Evolutionary conservation across 1,140 invertebrate species (phyloP).

Genomic region (Hydropsyche tenuis): DNA sequence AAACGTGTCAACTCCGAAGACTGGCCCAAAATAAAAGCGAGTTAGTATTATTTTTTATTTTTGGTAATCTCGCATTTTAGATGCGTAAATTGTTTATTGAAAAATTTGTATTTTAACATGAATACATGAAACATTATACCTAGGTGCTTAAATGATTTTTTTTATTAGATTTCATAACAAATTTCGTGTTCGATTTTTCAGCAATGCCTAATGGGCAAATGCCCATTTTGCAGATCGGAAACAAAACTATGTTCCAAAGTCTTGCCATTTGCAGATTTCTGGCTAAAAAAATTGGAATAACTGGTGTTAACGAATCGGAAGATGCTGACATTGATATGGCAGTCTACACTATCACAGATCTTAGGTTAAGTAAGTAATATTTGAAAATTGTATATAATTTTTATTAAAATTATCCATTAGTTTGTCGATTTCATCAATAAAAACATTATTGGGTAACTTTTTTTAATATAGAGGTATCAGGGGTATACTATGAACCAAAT

Average conservation of each 20-base stretch:
- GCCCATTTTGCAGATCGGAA: slow-evolving; percentile 72
- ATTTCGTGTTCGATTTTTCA: slow-evolving; percentile 54
- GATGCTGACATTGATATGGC: slow-evolving; percentile 64
- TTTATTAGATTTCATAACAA: too few species aligned
- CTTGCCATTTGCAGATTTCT: slow-evolving; percentile 70
- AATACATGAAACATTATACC: too few species aligned
- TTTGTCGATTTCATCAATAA: too few species aligned
- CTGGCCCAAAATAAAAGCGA: slow-evolving; percentile 62
- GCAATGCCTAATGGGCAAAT: slow-evolving; percentile 72
- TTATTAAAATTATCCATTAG: background rate
- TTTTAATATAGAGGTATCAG: slow-evolving; percentile 57
- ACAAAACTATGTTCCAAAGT: slow-evolving; percentile 67
- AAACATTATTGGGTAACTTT: too few species aligned
- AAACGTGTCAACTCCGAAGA: slow-evolving; percentile 59
- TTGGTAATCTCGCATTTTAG: too few species aligned
- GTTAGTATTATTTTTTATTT: background rate
- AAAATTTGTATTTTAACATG: too few species aligned
- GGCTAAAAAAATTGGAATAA: slow-evolving; percentile 66
- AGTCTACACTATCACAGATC: slow-evolving; percentile 63
- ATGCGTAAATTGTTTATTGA: too few species aligned
- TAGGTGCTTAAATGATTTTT: too few species aligned
- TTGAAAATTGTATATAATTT: background rate
- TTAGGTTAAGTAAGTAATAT: slow-evolving; percentile 54
- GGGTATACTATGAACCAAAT: slow-evolving; percentile 62
- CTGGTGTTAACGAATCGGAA: slow-evolving; percentile 68